phyloP scores from a whole-genome alignment of 1,140 invertebrate species.

The Vollenhovia emeryi region DNA sequence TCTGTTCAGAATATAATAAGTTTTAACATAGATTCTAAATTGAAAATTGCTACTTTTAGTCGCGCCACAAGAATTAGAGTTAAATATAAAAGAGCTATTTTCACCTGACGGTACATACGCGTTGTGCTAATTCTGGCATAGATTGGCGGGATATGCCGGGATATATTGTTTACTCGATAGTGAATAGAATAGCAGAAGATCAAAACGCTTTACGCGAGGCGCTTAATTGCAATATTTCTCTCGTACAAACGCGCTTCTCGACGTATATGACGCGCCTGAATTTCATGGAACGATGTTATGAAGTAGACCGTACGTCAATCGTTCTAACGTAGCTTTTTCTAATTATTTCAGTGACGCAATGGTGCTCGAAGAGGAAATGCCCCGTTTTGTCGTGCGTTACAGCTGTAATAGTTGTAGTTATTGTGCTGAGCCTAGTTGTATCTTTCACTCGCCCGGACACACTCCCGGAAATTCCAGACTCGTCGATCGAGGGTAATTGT shows the following conservation, averaged over 20 bases:
- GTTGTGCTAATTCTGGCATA: not conserved
- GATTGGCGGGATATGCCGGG: not conserved
- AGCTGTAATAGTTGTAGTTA: constrained; percentile 62
- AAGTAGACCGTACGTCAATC: not conserved
- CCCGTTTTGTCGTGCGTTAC: constrained; percentile 63
- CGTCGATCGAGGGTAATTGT: constrained; percentile 60
- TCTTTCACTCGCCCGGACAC: not conserved
- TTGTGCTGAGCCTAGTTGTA: constrained; percentile 47
- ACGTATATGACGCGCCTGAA: no score
- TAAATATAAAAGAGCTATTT: constrained; percentile 9
- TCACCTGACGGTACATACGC: not conserved
- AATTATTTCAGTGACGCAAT: constrained; percentile 63
- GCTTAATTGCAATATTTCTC: not conserved
- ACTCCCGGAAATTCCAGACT: constrained; percentile 63
- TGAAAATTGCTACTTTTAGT: not conserved
- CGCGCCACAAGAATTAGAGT: not conserved
- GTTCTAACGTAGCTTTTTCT: constrained; percentile 1
- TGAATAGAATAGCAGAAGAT: not conserved
- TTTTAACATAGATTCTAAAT: not conserved
- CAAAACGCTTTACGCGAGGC: not conserved
- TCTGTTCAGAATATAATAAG: not conserved
- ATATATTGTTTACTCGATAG: not conserved
- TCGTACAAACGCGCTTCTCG: not conserved
- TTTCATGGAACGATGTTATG: no score
- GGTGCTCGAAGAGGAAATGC: constrained; percentile 76